Evolutionary conservation across 2,888 invertebrate genomes (phyloP).

Genomic region (Drosophila atroscutellata): DNA sequence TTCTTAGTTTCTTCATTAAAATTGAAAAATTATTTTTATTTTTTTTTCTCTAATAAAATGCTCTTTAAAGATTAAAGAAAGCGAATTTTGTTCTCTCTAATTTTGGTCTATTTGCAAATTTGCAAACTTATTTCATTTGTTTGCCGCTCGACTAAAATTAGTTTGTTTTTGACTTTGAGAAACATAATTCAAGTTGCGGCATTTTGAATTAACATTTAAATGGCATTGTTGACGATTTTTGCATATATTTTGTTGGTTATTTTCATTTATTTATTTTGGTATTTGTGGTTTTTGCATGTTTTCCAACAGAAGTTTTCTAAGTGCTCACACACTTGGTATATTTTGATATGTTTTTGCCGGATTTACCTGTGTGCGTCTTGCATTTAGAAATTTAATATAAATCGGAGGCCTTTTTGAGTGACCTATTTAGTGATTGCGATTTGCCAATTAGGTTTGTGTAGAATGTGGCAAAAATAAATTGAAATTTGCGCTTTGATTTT

Average conservation of each 20-base stretch:
- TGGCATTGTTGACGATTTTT: constrained; percentile 34
- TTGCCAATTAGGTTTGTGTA: constrained; percentile 37
- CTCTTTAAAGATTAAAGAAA: neutral
- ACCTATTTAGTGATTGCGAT: constrained; percentile 7
- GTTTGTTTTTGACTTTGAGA: neutral
- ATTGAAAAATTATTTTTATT: neutral
- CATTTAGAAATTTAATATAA: constrained; percentile 12
- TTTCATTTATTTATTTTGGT: constrained; percentile 37
- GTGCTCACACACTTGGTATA: constrained; percentile 8
- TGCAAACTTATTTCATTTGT: neutral
- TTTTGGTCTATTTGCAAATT: neutral
- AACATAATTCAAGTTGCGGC: neutral
- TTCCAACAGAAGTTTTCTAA: neutral
- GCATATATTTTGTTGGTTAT: constrained; percentile 6
- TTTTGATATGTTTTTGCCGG: neutral
- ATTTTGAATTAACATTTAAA: constrained; percentile 20
- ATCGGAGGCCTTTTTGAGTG: neutral
- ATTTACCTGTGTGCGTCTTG: neutral
- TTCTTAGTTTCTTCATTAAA: neutral
- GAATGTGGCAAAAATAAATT: constrained; percentile 43
- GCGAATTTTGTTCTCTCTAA: neutral
- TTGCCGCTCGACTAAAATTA: neutral
- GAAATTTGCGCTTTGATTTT: constrained; percentile 47
- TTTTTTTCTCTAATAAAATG: neutral
- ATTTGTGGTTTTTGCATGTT: constrained; percentile 36